Percentiles rank a stretch among this genome's conserved stretches.
phyloP scores from a whole-genome alignment of 1,140 invertebrate species.

The Drosophila willistoni region DNA sequence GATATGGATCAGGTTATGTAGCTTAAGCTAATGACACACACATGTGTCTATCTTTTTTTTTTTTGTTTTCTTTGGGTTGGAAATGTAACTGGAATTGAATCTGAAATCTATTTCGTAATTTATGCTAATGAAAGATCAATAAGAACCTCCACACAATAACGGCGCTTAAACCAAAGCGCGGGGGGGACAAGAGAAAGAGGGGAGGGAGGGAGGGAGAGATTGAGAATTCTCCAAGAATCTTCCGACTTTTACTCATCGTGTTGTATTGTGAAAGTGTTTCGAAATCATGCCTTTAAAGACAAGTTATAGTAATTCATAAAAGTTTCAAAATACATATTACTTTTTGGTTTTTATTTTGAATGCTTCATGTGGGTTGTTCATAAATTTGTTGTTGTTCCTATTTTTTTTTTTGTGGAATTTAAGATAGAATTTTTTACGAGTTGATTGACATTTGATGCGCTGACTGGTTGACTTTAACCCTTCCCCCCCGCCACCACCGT shows the following conservation, averaged over 20 bases:
- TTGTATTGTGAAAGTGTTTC: conserved; percentile 13
- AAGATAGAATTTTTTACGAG: conserved; percentile 39
- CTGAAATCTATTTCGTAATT: conserved; percentile 52
- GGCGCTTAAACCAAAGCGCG: conserved; percentile 36
- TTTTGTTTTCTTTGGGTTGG: neutral
- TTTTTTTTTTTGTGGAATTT: conserved; percentile 13
- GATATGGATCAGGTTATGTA: no score
- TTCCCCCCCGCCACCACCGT: neutral
- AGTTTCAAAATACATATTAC: conserved; percentile 10
- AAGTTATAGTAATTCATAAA: conserved; percentile 26
- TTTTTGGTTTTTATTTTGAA: neutral
- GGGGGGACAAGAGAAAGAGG: neutral
- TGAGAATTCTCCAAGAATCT: neutral
- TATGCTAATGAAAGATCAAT: conserved; percentile 55
- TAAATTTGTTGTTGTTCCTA: conserved; percentile 15
- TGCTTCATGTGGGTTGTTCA: conserved; percentile 7
- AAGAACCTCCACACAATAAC: conserved; percentile 41
- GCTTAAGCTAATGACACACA: no score
- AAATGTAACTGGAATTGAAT: conserved; percentile 7
- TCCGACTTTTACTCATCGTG: neutral
- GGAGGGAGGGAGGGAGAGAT: neutral
- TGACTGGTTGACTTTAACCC: neutral
- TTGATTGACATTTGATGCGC: conserved; percentile 63
- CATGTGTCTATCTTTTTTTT: neutral
- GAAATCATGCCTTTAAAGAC: conserved; percentile 2